phyloP scores from a whole-genome alignment of 2,888 invertebrate genomes.

The Lysandra bellargus region DNA sequence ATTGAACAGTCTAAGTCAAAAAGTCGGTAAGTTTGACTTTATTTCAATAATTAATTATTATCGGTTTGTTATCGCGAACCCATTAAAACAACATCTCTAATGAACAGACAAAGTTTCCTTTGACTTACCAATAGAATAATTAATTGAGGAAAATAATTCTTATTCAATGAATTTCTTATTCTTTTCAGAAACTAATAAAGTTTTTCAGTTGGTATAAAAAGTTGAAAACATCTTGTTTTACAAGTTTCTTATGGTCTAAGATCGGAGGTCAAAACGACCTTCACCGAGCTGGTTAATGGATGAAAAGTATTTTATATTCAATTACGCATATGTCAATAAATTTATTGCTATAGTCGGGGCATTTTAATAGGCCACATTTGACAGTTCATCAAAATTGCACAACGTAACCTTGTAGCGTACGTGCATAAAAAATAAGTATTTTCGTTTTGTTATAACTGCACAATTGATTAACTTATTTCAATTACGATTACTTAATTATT shows the following conservation, averaged over 20 bases:
- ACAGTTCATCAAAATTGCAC: no score
- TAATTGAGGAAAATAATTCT: slow-evolving; percentile 14
- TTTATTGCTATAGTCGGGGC: no score
- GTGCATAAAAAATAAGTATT: no score
- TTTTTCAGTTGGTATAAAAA: background rate
- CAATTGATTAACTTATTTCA: no score
- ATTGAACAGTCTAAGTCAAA: background rate
- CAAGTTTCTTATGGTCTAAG: background rate
- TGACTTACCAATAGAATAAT: slow-evolving; percentile 15
- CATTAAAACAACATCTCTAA: slow-evolving; percentile 15
- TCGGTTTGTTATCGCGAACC: slow-evolving; percentile 34
- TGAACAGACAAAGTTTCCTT: background rate
- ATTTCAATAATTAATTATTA: background rate
- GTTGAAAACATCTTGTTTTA: slow-evolving; percentile 2
- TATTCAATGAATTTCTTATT: background rate
- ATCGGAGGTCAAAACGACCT: no score
- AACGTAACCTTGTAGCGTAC: no score
- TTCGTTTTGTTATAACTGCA: no score
- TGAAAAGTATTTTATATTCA: no score
- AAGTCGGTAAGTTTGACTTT: background rate
- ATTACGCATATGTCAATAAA: no score
- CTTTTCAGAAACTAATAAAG: slow-evolving; percentile 7
- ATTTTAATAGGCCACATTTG: no score
- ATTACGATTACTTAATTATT: no score
- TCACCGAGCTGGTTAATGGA: no score